phyloP scores from a whole-genome alignment of 2,888 invertebrate genomes.

The Octonoba sinensis region DNA sequence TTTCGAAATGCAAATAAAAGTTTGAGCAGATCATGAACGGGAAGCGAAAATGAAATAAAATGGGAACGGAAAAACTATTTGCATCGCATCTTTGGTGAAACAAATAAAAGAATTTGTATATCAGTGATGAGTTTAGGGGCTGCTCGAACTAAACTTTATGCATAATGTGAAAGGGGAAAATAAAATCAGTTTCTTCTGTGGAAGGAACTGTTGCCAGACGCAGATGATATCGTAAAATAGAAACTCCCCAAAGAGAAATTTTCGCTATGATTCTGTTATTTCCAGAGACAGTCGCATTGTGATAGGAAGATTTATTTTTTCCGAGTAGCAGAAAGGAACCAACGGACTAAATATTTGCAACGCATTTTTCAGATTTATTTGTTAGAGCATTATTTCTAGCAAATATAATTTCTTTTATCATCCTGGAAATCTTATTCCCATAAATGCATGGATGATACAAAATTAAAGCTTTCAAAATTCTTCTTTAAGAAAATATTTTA shows the following conservation, averaged over 20 bases:
- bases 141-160: conserved; percentile 9
- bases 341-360: background rate
- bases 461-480: too few species aligned
- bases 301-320: conserved; percentile 20
- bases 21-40: conserved; percentile 50
- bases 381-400: too few species aligned
- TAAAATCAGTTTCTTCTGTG: conserved; percentile 8
- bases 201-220: background rate
- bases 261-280: conserved; percentile 22
- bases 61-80: conserved; percentile 38
- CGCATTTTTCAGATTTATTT: too few species aligned
- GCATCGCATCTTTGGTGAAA: conserved; percentile 9
- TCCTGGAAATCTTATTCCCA: too few species aligned
- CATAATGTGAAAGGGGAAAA: conserved; percentile 20
- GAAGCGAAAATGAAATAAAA: conserved; percentile 35
- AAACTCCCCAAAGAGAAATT: conserved; percentile 35
- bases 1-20: conserved; percentile 60
- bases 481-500: too few species aligned
- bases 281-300: conserved; percentile 36
- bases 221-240: conserved; percentile 54
- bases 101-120: conserved; percentile 4
- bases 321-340: conserved; percentile 26
- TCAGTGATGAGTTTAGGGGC: conserved; percentile 51
- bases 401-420: too few species aligned
- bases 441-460: too few species aligned